Evolutionary conservation across 2,888 invertebrate species (phyloP).

Genomic region (Epirrhoe tristata): DNA sequence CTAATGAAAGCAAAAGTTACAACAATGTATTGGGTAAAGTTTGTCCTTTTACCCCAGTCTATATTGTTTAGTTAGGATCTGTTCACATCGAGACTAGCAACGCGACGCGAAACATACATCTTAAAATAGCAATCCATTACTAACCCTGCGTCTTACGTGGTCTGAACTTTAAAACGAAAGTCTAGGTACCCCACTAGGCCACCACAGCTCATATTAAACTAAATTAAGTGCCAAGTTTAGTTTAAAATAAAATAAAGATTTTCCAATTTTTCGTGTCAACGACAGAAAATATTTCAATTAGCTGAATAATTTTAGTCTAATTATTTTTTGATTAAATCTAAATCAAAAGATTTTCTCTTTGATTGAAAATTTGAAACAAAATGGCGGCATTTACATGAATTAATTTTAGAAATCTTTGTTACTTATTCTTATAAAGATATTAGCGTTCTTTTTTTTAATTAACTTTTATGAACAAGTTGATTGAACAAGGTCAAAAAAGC

Average conservation of each 20-base stretch:
- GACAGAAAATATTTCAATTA: constrained; percentile 26
- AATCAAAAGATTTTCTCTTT: constrained; percentile 23
- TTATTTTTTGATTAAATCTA: constrained; percentile 21
- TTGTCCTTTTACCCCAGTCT: neutral
- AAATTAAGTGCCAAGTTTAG: neutral
- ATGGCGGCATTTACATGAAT: neutral
- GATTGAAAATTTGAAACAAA: neutral
- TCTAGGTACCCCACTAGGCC: too few relatives aligned
- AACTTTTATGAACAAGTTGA: neutral
- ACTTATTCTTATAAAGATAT: neutral
- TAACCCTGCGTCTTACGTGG: too few relatives aligned
- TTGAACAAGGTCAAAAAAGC: too few relatives aligned
- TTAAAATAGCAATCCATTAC: too few relatives aligned
- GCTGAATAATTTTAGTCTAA: constrained; percentile 23
- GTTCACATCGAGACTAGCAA: too few relatives aligned
- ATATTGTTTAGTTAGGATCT: neutral
- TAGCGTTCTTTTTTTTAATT: neutral
- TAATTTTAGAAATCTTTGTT: neutral
- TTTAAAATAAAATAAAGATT: neutral
- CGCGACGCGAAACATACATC: too few relatives aligned
- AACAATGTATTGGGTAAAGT: constrained; percentile 22
- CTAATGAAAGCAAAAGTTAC: constrained; percentile 36
- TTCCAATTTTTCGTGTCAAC: constrained; percentile 20
- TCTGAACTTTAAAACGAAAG: too few relatives aligned
- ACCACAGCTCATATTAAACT: too few relatives aligned